Conservation (phyloP, 92 coral and sea anemone species). For the Umimayanthus chanpuru region DNA sequence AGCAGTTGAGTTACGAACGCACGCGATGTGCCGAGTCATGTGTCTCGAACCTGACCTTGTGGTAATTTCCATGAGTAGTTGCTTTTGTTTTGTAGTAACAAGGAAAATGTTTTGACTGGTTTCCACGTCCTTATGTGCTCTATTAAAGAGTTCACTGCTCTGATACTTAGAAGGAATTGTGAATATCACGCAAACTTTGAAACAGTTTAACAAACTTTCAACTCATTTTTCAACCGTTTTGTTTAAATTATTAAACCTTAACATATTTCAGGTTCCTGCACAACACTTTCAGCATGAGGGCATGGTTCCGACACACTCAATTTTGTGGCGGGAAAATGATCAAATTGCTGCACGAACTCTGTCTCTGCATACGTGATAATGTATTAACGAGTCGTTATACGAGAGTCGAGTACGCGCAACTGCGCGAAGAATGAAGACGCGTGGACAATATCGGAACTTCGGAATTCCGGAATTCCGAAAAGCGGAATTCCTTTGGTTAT, state of each 20-base stretch:
- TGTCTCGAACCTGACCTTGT: neutral
- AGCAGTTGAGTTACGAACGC: constrained; percentile 18
- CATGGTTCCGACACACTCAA: neutral
- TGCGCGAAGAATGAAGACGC: neutral
- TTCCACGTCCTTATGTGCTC: neutral
- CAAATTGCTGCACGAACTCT: neutral
- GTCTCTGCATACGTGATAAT: neutral
- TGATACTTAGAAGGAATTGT: neutral
- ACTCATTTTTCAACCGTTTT: neutral
- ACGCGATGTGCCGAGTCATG: constrained; percentile 31
- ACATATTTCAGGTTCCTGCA: too few relatives aligned
- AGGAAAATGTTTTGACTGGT: constrained; percentile 25
- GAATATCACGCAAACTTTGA: constrained; percentile 11
- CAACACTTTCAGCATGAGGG: neutral
- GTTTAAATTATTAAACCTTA: neutral
- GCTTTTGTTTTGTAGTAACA: neutral
- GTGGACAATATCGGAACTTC: neutral
- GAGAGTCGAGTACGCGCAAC: neutral
- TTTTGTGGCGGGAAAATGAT: constrained; percentile 11
- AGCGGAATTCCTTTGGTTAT: constrained; percentile 38
- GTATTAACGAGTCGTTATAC: too few relatives aligned
- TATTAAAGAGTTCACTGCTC: neutral
- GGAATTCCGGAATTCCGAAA: neutral
- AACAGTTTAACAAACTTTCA: neutral
- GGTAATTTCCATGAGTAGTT: neutral